Conservation (phyloP, 2,797 vertebrate genomes). For the Lophotriccus pileatus region DNA sequence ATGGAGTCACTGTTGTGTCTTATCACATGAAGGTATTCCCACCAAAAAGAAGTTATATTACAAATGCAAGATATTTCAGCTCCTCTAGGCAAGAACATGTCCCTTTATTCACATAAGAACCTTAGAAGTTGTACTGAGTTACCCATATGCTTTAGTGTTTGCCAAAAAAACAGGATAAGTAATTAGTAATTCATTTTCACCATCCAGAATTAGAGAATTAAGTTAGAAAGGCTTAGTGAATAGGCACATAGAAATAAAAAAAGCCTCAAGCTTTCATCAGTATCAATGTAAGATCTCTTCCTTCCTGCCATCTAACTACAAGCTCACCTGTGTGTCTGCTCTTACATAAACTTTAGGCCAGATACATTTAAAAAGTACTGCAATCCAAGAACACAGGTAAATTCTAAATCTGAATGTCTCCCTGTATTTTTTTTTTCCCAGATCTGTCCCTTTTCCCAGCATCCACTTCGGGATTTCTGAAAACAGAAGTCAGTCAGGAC, state of each 20-base stretch:
- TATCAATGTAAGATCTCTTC: neutral
- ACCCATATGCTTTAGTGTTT: neutral
- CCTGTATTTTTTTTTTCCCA: neutral
- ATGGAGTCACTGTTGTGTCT: neutral
- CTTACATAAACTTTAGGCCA: neutral
- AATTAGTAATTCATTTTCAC: neutral
- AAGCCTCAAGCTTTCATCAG: neutral
- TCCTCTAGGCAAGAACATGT: neutral
- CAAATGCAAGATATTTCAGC: neutral
- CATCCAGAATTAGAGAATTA: neutral
- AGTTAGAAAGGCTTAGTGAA: neutral
- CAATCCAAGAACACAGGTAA: fast-evolving
- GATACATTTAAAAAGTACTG: neutral
- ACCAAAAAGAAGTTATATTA: neutral
- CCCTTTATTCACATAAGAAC: neutral
- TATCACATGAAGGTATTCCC: neutral
- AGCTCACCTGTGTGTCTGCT: neutral
- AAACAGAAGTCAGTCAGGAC: neutral
- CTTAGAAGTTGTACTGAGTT: neutral
- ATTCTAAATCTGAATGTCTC: neutral
- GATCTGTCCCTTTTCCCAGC: neutral
- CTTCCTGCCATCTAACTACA: neutral
- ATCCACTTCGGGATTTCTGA: neutral
- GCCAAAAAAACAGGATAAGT: neutral
- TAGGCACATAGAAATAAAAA: neutral